phyloP scores from a whole-genome alignment of 2,797 vertebrate genomes.

The Propithecus perrieri region DNA sequence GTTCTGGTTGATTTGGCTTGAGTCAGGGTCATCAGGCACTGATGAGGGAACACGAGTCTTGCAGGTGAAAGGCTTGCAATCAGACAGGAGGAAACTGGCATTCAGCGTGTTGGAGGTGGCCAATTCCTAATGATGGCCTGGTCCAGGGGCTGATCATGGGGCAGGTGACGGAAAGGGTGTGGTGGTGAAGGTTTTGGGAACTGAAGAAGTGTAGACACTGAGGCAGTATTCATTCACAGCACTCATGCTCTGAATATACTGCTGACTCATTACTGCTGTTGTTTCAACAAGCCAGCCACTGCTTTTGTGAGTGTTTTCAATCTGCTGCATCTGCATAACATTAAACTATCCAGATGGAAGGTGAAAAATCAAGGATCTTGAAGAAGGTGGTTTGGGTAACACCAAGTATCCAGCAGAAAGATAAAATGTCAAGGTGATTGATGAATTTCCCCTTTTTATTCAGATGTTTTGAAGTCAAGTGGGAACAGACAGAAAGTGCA shows the following conservation, averaged over 20 bases:
- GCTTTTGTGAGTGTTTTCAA: background rate
- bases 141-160: background rate
- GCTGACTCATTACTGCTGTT: background rate
- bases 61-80: background rate
- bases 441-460: background rate
- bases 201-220: background rate
- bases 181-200: background rate
- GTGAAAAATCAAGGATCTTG: background rate
- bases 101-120: background rate
- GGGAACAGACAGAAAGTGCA: background rate
- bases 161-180: background rate
- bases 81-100: background rate
- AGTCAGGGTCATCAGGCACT: background rate
- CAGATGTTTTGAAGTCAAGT: constrained; percentile 16
- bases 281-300: background rate
- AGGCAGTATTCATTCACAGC: background rate
- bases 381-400: background rate
- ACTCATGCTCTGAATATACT: background rate
- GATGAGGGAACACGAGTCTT: background rate
- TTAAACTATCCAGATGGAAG: constrained; percentile 5
- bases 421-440: background rate
- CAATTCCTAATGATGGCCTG: background rate
- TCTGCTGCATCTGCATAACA: background rate
- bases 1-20: background rate
- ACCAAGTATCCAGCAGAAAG: background rate